Base-by-base conservation (phyloP, 2,797 vertebrate species). In the Spatula versicolor region DNA sequence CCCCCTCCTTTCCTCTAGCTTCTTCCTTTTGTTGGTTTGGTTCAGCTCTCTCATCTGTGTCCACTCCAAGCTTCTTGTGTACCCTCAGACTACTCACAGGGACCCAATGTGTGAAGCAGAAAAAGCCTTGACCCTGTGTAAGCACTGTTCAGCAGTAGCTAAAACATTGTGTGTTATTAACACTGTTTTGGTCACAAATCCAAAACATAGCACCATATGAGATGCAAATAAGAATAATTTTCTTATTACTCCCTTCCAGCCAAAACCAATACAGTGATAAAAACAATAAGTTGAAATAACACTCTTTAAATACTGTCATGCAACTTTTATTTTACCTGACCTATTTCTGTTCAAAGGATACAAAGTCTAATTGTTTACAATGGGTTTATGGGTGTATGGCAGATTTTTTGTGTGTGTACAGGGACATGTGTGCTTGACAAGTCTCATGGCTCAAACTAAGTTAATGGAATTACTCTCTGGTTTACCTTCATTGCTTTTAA, bases 81-180 rank as follows among this genome's bases (percentile, higher is more conserved):
- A 3, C 4, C 37, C 9, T 18, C 35, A 28, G 37, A 28, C 58
- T 31, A 2, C 6, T n/a, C 25, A 13, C 37, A 62, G 26, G 12
- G 15, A 3, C 60, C 35, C n/a, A 16, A 6, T 5, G 2, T 15
- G 30, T 60, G 60, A 37, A 55, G 7, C 5, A 7, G 68, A 56
- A 55, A 8, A 1, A 4, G 41, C 56, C 30, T 41, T 62, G 19
- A 11, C 2, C 4, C 55, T 30, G 15, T 0, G 3, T 62, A 9
- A 25, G 20, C 16, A 2, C 50, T 59, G 31, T 26, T 35, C 55
- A 46, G 9, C 2, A 4, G 11, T 1, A 54, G 41, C 30, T 48
- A 8, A 56, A 39, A 59, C 33, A 16, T 48, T 28, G 2, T 25
- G 25, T n/a, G n/a, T 52, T 85, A 48, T 56, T 22, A 58, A 23